These are phyloP conservation scores for Mallotus villosus DNA, from an alignment of 2,797 vertebrate species.

Conservation along the genomic window DNA sequence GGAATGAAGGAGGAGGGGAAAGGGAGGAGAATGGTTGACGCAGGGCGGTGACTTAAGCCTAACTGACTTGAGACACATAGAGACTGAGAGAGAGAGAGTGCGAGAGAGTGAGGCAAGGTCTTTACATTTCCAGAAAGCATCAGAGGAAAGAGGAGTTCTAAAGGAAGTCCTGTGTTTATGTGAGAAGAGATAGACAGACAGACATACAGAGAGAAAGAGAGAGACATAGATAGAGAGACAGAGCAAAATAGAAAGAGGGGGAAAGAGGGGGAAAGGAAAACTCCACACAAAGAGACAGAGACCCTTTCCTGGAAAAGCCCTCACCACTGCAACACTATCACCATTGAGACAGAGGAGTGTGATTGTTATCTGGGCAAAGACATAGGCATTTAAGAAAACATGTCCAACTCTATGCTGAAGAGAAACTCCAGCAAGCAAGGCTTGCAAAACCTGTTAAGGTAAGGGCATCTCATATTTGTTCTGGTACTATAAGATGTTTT, in stretches of 20 bases:
- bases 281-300: slow-evolving; percentile 27
- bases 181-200: slow-evolving; percentile 22
- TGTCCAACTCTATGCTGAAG: slow-evolving; percentile 78
- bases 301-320: slow-evolving; percentile 21
- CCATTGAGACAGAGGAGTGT: slow-evolving; percentile 9
- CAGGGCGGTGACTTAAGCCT: slow-evolving; percentile 45
- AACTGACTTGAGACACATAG: slow-evolving; percentile 18
- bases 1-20: slow-evolving; percentile 48
- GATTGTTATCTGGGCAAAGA: slow-evolving; percentile 14
- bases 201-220: neutral
- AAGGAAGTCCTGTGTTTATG: slow-evolving; percentile 35
- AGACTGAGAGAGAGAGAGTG: slow-evolving; percentile 24
- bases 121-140: slow-evolving; percentile 65
- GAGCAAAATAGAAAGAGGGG: slow-evolving; percentile 59
- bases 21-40: slow-evolving; percentile 53
- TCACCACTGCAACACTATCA: slow-evolving; percentile 11
- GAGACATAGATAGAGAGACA: slow-evolving; percentile 34
- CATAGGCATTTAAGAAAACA: slow-evolving; percentile 51
- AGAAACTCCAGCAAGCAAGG: slow-evolving; percentile 80
- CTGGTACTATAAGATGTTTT: neutral
- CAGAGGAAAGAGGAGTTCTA: slow-evolving; percentile 57
- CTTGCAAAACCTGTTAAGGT: slow-evolving; percentile 86
- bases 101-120: slow-evolving; percentile 25
- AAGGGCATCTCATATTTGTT: slow-evolving; percentile 50
- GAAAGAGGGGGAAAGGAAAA: slow-evolving; percentile 50